Evolutionary conservation across 2,797 vertebrate genomes (phyloP).

Genomic region (Odontamblyopus rebecca): DNA sequence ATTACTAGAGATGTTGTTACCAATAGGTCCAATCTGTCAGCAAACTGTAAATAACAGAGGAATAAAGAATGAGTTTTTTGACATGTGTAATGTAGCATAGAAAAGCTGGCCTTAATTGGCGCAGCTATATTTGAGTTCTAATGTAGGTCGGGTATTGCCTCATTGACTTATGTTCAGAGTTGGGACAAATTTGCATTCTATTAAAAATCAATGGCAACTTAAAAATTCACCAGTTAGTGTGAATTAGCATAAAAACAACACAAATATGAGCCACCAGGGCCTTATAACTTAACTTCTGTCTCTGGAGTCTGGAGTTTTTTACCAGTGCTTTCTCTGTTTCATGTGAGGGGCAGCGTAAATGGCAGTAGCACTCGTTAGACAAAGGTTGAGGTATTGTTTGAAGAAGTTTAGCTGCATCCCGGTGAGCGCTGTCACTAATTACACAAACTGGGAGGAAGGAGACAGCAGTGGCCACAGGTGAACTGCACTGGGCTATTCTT

Average conservation of each 20-base stretch:
- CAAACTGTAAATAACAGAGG: slow-evolving; percentile 38
- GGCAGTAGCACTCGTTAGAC: slow-evolving; percentile 60
- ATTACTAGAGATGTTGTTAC: slow-evolving; percentile 12
- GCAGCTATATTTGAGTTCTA: slow-evolving; percentile 67
- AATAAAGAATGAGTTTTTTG: slow-evolving; percentile 36
- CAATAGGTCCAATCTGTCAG: slow-evolving; percentile 11
- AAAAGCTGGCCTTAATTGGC: slow-evolving; percentile 69
- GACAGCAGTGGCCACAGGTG: slow-evolving; percentile 27
- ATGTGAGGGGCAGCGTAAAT: slow-evolving; percentile 32
- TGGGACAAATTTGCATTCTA: slow-evolving; percentile 53
- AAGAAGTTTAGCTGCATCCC: slow-evolving; percentile 38
- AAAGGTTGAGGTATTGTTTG: slow-evolving; percentile 61
- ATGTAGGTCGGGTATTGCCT: slow-evolving; percentile 66
- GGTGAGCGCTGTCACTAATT: slow-evolving; percentile 53
- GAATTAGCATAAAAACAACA: slow-evolving; percentile 21
- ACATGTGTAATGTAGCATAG: slow-evolving; percentile 51
- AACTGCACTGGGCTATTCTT: slow-evolving; percentile 51
- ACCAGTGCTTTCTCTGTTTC: slow-evolving; percentile 12
- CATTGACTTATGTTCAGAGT: slow-evolving; percentile 47
- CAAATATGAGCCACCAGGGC: slow-evolving; percentile 6
- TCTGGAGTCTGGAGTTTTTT: slow-evolving; percentile 14
- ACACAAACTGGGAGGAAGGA: slow-evolving; percentile 38
- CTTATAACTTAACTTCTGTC: slow-evolving; percentile 27
- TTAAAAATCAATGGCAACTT: slow-evolving; percentile 49
- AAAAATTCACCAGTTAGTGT: slow-evolving; percentile 12